Evolutionary conservation across 2,113 vertebrate species (phyloP).

Genomic region (Amia ocellicauda): DNA sequence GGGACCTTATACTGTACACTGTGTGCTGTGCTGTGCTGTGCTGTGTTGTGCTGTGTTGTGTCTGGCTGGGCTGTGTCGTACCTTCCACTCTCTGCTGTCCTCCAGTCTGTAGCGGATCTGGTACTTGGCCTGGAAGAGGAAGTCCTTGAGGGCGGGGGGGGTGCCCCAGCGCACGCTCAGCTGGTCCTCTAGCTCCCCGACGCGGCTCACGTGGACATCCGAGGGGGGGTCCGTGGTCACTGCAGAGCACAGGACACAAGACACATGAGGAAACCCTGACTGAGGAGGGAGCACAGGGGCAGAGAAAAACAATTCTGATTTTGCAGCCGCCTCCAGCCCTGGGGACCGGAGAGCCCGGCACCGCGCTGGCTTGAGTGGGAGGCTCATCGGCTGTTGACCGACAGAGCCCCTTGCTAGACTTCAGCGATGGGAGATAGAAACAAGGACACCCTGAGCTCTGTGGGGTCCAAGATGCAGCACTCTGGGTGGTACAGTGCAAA

Average conservation of each 20-base stretch:
- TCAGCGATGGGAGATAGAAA: no score
- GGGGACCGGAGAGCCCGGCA: neutral
- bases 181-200: slow-evolving; percentile 90
- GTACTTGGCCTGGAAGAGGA: slow-evolving; percentile 95
- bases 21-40: no score
- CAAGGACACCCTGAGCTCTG: no score
- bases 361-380: neutral
- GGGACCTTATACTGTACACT: no score
- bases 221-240: slow-evolving; percentile 90
- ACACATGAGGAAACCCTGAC: slow-evolving; percentile 1
- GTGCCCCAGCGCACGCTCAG: slow-evolving; percentile 89
- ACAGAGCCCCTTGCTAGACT: no score
- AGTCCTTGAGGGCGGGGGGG: slow-evolving; percentile 84
- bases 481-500: no score
- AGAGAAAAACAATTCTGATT: neutral
- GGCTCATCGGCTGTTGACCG: no score
- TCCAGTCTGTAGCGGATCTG: slow-evolving; percentile 95
- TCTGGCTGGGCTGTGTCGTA: slow-evolving; percentile 34
- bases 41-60: neutral
- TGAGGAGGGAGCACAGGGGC: neutral
- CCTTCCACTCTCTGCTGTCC: slow-evolving; percentile 93
- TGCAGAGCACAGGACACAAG: slow-evolving; percentile 40
- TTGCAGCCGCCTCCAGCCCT: neutral
- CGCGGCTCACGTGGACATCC: slow-evolving; percentile 82
- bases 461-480: no score